Base-by-base conservation (phyloP, 2,888 invertebrate genomes). In the Aspidiotus rigidus region DNA sequence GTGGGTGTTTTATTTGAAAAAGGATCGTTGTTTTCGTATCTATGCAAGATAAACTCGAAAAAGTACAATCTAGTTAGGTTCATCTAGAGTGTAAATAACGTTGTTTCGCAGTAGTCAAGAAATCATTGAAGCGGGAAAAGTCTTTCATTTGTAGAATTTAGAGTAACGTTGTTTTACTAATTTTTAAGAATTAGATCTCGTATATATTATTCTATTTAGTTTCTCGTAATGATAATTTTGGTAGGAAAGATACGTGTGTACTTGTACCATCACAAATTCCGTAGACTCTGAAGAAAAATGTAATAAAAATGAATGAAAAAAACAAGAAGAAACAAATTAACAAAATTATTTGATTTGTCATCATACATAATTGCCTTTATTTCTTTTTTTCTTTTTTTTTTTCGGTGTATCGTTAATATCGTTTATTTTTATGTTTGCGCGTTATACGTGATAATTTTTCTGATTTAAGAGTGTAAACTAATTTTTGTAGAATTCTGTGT, bases 171-270 rank as follows among this genome's bases (percentile, higher is more conserved):
- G n/a, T 11, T 41, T 41, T 66, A 57, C 17, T 57, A 13, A 28
- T 28, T 59, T 66, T 44, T 44, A 57, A 66, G 28, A 15, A 64
- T 66, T 57, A 66, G 66, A 66, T 66, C 66, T 66, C 66, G 66
- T 66, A 59, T 44, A 41, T 57, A 59, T 59, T 39, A 39, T 54
- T 62, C 17, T 42, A 17, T 41, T 62, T 62, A 53, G 28, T 28
- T 28, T 28, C 28, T 28, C 5, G 28, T 28, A 28, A 28, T 28
- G 28, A 28, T 28, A 28, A n/a, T n/a, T n/a, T n/a, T 28, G 28
- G 28, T 61, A 62, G 49, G 44, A 42, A 62, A 62, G 62, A 49
- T 62, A 62, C 40, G 15, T n/a, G n/a, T n/a, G n/a, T n/a, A n/a
- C n/a, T n/a, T n/a, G n/a, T 41, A 49, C 28, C 49, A 7, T 49